Conservation (phyloP, 2,113 vertebrate species). For the Notothenia coriiceps region DNA sequence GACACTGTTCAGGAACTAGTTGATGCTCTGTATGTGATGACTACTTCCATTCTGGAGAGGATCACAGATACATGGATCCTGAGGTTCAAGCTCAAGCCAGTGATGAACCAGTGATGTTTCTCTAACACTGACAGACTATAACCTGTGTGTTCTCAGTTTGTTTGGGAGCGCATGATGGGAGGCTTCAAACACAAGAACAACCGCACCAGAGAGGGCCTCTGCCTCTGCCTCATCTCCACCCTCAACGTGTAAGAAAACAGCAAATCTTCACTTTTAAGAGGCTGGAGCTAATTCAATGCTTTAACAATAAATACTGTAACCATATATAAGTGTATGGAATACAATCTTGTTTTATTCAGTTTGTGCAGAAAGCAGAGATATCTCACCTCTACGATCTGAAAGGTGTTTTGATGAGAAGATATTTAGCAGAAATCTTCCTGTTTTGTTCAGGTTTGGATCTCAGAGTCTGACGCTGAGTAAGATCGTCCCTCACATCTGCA, state of each 20-base stretch:
- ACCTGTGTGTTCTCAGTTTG: slow-evolving; percentile 83
- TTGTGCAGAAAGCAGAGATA: too few species aligned
- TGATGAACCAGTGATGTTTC: too few species aligned
- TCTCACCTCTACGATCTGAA: not conserved
- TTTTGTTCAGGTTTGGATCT: slow-evolving; percentile 90
- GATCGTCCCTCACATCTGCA: slow-evolving; percentile 98
- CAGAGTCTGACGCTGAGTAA: slow-evolving; percentile 97
- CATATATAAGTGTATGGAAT: too few species aligned
- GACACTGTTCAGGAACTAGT: too few species aligned
- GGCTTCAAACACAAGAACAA: slow-evolving; percentile 99
- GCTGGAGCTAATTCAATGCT: too few species aligned
- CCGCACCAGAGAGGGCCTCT: slow-evolving; percentile 94
- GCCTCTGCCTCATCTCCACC: slow-evolving; percentile 95
- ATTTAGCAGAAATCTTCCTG: not conserved
- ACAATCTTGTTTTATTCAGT: too few species aligned
- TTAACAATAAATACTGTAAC: too few species aligned
- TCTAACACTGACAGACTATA: not conserved
- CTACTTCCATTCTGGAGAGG: too few species aligned
- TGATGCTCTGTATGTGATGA: too few species aligned
- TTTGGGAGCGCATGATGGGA: slow-evolving; percentile 96
- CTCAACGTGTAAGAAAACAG: slow-evolving; percentile 87
- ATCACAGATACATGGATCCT: too few species aligned
- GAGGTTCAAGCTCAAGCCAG: too few species aligned
- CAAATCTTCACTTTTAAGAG: not conserved
- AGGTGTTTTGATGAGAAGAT: not conserved